These are phyloP conservation scores for Tinea trinotella DNA, from an alignment of 2,888 invertebrate genomes.

Conservation along the genomic window DNA sequence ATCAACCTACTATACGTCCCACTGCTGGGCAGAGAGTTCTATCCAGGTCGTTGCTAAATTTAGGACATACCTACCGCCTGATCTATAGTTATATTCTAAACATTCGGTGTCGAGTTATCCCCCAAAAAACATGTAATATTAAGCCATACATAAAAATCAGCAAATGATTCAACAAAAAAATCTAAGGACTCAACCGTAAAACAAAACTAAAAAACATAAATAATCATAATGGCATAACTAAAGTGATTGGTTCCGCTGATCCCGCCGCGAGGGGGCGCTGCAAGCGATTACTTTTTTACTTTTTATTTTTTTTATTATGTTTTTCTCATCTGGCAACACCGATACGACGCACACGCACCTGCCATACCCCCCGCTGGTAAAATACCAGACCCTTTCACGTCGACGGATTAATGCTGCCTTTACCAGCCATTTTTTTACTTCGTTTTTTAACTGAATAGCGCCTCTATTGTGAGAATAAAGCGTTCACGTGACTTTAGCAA, in stretches of 20 bases:
- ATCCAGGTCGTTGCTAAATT: no score
- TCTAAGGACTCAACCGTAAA: background rate
- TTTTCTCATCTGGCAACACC: slow-evolving; percentile 30
- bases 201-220: slow-evolving; percentile 22
- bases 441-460: slow-evolving; percentile 10
- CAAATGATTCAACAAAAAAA: background rate
- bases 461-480: slow-evolving; percentile 28
- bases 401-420: slow-evolving; percentile 58
- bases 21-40: no score
- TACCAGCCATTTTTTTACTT: slow-evolving; percentile 29
- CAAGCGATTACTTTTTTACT: slow-evolving; percentile 29
- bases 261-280: slow-evolving; percentile 35
- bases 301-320: slow-evolving; percentile 24
- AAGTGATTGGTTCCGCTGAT: slow-evolving; percentile 41
- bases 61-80: no score
- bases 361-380: slow-evolving; percentile 49
- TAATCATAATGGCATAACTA: slow-evolving; percentile 30
- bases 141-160: no score
- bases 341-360: slow-evolving; percentile 46
- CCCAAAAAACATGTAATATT: no score
- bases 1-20: no score
- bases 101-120: no score
- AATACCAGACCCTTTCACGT: slow-evolving; percentile 35
- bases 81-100: no score
- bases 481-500: no score